Conservation (phyloP, 2,113 vertebrate genomes). For the Furnarius figulus region DNA sequence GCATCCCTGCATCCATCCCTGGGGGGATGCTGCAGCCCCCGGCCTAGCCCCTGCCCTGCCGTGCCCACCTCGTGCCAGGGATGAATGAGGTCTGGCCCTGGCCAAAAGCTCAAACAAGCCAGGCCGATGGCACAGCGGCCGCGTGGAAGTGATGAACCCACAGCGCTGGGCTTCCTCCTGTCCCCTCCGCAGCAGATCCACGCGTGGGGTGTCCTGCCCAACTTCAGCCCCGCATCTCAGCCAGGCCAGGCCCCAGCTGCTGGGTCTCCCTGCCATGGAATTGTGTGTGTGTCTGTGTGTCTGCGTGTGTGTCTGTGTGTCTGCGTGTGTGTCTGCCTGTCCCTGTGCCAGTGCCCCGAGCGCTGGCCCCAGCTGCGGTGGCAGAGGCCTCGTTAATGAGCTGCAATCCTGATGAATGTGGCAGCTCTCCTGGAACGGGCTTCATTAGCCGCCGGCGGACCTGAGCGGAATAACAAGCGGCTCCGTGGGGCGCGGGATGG, state of each 20-base stretch:
- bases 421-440: constrained; percentile 51
- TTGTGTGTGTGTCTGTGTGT: fast-evolving
- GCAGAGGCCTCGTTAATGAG: constrained; percentile 26
- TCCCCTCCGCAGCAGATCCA: neutral
- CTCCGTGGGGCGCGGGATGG: neutral
- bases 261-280: fast-evolving
- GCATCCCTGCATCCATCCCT: fast-evolving
- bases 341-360: neutral
- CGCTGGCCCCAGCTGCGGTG: constrained; percentile 47
- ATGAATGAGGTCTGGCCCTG: neutral
- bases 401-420: constrained; percentile 9
- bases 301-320: fast-evolving
- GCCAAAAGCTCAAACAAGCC: neutral
- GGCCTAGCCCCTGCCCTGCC: fast-evolving
- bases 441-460: neutral
- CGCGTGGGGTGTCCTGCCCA: fast-evolving
- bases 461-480: constrained; percentile 59
- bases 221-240: fast-evolving
- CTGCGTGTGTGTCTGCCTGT: neutral
- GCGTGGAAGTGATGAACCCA: fast-evolving
- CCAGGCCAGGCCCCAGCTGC: neutral
- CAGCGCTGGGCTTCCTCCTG: fast-evolving
- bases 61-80: fast-evolving
- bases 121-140: fast-evolving
- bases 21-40: neutral